Evolutionary conservation across 2,797 vertebrate genomes (phyloP).

Genomic region (Galaxias olidus): DNA sequence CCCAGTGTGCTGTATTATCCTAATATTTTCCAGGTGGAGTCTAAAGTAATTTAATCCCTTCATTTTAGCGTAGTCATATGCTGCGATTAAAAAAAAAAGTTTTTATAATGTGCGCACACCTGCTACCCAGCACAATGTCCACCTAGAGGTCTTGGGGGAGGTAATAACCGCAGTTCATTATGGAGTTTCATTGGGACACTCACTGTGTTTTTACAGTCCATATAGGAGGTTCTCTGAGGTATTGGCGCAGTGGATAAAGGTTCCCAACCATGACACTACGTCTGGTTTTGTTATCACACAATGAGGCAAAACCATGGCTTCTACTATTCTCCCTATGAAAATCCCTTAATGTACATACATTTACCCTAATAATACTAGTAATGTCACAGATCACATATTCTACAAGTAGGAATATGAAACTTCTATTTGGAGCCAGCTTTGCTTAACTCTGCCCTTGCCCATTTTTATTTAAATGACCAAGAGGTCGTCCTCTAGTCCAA

Average conservation of each 20-base stretch:
- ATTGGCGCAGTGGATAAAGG: constrained; percentile 55
- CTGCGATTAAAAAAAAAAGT: constrained; percentile 36
- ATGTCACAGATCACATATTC: too few species aligned
- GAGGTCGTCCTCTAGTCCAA: constrained; percentile 39
- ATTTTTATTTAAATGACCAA: constrained; percentile 23
- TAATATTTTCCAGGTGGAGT: constrained; percentile 51
- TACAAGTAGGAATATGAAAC: too few species aligned
- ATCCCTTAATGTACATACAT: too few species aligned
- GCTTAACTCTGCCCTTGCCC: not conserved
- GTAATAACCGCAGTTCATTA: constrained; percentile 60
- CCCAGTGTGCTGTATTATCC: constrained; percentile 51
- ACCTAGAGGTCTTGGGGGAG: constrained; percentile 49
- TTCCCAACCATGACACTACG: constrained; percentile 55
- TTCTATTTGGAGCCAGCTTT: constrained; percentile 31
- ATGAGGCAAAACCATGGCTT: constrained; percentile 43
- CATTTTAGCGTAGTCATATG: constrained; percentile 40
- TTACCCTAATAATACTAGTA: not conserved
- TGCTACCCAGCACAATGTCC: constrained; percentile 55
- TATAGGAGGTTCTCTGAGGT: constrained; percentile 49
- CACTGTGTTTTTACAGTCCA: constrained; percentile 58
- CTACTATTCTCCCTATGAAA: constrained; percentile 44
- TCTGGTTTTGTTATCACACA: constrained; percentile 68
- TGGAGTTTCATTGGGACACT: constrained; percentile 56
- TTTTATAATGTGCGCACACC: constrained; percentile 59
- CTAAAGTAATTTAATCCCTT: constrained; percentile 55